Conservation (phyloP, 2,113 vertebrate species). For the Maylandia zebra region DNA sequence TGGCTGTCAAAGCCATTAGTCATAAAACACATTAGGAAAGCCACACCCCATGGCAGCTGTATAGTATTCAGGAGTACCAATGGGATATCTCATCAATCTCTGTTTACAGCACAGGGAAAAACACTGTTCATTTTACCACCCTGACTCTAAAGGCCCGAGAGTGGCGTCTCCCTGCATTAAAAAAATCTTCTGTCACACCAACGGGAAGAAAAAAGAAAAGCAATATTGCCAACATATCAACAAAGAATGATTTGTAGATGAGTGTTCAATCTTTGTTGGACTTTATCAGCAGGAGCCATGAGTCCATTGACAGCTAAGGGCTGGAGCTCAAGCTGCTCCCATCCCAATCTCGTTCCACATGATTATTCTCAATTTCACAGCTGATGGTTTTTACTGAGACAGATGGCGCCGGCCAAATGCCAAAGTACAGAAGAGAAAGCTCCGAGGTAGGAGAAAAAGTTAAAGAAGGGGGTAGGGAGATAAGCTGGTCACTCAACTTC, state of each 20-base stretch:
- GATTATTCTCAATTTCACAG: conserved; percentile 76
- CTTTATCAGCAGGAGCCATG: conserved; percentile 49
- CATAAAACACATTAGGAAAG: conserved; percentile 6
- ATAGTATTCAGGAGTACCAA: not conserved
- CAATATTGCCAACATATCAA: conserved; percentile 4
- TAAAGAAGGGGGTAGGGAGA: not conserved
- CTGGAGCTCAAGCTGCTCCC: conserved; percentile 59
- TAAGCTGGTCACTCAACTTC: conserved; percentile 27
- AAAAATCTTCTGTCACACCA: not conserved
- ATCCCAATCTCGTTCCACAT: conserved; percentile 68
- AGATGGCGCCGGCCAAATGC: conserved; percentile 54
- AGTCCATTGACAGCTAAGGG: conserved; percentile 42
- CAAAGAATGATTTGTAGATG: conserved; percentile 3
- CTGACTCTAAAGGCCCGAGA: not conserved
- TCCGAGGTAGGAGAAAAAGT: conserved; percentile 31
- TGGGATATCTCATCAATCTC: not conserved
- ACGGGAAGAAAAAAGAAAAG: not conserved
- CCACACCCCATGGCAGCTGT: not conserved
- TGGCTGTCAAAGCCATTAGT: conserved; percentile 6
- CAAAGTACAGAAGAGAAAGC: conserved; percentile 42
- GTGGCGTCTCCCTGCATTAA: not conserved
- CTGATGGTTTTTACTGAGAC: conserved; percentile 68
- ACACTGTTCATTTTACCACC: not conserved
- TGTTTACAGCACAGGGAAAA: not conserved
- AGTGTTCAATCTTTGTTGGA: conserved; percentile 37